These are phyloP conservation scores for Smutsia temminckii DNA, from an alignment of 2,797 vertebrate genomes.

Conservation along the genomic window DNA sequence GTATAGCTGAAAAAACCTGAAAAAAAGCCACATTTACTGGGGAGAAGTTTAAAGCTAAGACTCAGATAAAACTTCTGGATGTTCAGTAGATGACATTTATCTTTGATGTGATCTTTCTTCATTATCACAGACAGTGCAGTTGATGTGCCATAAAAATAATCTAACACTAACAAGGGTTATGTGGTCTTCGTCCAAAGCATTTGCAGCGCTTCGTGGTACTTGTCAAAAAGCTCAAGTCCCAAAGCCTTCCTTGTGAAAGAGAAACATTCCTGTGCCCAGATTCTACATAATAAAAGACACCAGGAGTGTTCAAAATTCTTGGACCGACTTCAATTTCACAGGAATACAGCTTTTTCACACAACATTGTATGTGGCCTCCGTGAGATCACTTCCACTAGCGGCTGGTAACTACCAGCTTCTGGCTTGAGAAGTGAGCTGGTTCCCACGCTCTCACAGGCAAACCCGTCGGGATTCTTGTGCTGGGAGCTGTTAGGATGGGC, in stretches of 20 bases:
- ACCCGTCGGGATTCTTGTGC: background rate
- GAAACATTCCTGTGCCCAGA: background rate
- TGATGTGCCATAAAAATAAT: background rate
- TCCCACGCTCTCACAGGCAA: conserved; percentile 47
- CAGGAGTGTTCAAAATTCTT: background rate
- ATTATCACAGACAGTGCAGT: background rate
- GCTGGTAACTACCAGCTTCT: conserved; percentile 31
- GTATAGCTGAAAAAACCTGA: background rate
- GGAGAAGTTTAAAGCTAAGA: background rate
- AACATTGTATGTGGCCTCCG: background rate
- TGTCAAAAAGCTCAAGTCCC: background rate
- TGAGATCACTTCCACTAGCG: background rate
- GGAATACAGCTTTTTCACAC: conserved; percentile 6
- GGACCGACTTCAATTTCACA: background rate
- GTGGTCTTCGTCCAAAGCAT: background rate
- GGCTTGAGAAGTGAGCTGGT: background rate
- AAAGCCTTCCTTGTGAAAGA: background rate
- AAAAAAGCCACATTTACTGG: background rate
- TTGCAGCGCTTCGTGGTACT: background rate
- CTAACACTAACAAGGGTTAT: too few relatives aligned
- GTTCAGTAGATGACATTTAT: background rate
- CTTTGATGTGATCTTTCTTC: background rate
- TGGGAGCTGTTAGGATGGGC: background rate
- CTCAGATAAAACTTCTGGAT: background rate
- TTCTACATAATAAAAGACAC: background rate